phyloP scores from a whole-genome alignment of 2,797 vertebrate genomes.

The Telmatherina bonti region DNA sequence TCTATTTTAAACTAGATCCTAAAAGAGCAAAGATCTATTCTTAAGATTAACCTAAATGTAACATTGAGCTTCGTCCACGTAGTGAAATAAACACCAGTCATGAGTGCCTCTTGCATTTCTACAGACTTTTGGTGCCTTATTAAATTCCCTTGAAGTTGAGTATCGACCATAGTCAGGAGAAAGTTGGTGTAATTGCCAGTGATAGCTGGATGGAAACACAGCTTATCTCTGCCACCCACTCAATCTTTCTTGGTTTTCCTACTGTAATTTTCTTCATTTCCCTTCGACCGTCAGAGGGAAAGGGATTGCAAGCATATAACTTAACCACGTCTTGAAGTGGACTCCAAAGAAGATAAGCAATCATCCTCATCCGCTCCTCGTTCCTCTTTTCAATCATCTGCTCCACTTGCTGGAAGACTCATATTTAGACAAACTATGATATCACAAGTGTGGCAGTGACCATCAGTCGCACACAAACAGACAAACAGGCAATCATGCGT shows the following conservation, averaged over 20 bases:
- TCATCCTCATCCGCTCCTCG: constrained; percentile 25
- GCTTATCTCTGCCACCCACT: constrained; percentile 65
- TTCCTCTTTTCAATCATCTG: constrained; percentile 17
- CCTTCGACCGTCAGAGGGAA: constrained; percentile 53
- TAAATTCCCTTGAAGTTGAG: constrained; percentile 61
- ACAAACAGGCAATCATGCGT: constrained; percentile 18
- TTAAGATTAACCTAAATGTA: constrained; percentile 28
- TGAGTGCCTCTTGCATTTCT: constrained; percentile 41
- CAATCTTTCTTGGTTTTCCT: constrained; percentile 41
- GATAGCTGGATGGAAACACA: constrained; percentile 61
- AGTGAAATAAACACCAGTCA: constrained; percentile 31
- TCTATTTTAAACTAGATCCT: constrained; percentile 53
- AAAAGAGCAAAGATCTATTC: background rate
- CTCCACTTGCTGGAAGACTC: constrained; percentile 52
- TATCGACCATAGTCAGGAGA: constrained; percentile 55
- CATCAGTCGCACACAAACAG: constrained; percentile 12
- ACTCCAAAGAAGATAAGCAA: constrained; percentile 50
- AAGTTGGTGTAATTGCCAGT: constrained; percentile 63
- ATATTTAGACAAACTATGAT: constrained; percentile 51
- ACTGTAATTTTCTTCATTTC: constrained; percentile 43
- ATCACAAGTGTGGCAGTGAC: constrained; percentile 35
- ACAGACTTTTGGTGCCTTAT: constrained; percentile 53
- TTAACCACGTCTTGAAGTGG: constrained; percentile 26
- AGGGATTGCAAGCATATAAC: constrained; percentile 33
- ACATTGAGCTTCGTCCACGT: constrained; percentile 11